These are phyloP conservation scores for Agrotis ipsilon DNA, from an alignment of 2,888 invertebrate genomes.

Conservation along the genomic window DNA sequence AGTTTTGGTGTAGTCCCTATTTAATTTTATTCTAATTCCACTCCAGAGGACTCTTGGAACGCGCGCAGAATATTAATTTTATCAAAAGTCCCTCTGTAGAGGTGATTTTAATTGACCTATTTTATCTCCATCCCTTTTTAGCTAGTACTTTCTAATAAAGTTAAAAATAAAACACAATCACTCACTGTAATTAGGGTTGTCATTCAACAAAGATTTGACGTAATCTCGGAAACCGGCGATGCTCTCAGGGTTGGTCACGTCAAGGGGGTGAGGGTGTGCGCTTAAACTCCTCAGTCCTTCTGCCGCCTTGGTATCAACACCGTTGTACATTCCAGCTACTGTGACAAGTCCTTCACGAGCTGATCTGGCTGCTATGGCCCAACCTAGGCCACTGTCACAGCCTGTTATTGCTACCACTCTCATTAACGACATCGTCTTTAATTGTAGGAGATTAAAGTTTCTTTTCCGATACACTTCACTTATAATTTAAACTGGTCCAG, in stretches of 20 bases:
- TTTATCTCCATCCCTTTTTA: conserved; percentile 23
- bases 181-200: conserved; percentile 90
- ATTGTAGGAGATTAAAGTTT: too few species aligned
- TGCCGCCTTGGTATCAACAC: conserved; percentile 89
- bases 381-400: conserved; percentile 97
- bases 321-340: conserved; percentile 94
- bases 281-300: conserved; percentile 81
- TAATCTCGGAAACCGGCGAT: conserved; percentile 88
- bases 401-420: conserved; percentile 94
- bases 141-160: not conserved
- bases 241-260: conserved; percentile 92
- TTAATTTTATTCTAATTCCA: conserved; percentile 31
- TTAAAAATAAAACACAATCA: conserved; percentile 38
- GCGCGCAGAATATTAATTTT: conserved; percentile 41
- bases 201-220: conserved; percentile 84
- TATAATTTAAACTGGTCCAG: conserved; percentile 60
- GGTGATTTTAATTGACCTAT: conserved; percentile 27
- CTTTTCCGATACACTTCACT: conserved; percentile 8
- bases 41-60: conserved; percentile 1
- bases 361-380: conserved; percentile 92
- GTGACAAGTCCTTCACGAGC: conserved; percentile 93
- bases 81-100: conserved; percentile 17
- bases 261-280: conserved; percentile 91
- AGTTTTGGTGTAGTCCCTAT: conserved; percentile 25
- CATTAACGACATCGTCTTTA: conserved; percentile 72